These are phyloP conservation scores for Platalea minor DNA, from an alignment of 2,797 vertebrate genomes.

Conservation along the genomic window DNA sequence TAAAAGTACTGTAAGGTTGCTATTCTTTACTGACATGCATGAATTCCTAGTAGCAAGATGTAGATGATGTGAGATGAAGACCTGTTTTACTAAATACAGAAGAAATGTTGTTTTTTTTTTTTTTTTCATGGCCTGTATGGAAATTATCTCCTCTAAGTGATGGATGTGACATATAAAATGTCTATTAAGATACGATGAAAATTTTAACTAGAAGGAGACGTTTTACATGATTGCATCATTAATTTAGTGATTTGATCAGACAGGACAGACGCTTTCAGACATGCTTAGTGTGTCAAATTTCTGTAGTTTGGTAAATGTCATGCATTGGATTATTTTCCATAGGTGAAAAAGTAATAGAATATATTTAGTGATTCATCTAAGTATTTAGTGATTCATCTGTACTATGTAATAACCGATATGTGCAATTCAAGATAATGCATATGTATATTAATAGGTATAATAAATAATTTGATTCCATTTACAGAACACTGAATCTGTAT, in stretches of 20 bases:
- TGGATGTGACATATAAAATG: constrained; percentile 1
- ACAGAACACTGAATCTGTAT: constrained; percentile 6
- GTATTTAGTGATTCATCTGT: constrained; percentile 59
- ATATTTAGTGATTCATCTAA: constrained; percentile 50
- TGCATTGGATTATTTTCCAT: neutral
- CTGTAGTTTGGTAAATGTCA: constrained; percentile 12
- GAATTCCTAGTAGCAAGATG: neutral
- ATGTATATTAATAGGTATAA: constrained; percentile 51
- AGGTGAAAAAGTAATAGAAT: neutral
- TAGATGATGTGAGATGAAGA: neutral
- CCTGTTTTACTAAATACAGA: neutral
- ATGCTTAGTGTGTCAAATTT: constrained; percentile 36
- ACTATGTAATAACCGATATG: neutral
- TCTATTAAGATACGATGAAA: constrained; percentile 25
- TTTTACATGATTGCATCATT: constrained; percentile 34
- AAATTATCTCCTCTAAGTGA: neutral
- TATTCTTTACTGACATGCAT: neutral
- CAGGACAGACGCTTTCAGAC: constrained; percentile 2
- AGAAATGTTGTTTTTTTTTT: neutral
- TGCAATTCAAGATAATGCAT: constrained; percentile 41
- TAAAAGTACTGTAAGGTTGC: neutral
- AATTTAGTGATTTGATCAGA: constrained; percentile 36
- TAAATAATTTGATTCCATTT: constrained; percentile 45
- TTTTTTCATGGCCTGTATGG: neutral
- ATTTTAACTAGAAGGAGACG: constrained; percentile 8